Conservation (phyloP, 2,888 invertebrate genomes). For the Balanococcus diminutus region DNA sequence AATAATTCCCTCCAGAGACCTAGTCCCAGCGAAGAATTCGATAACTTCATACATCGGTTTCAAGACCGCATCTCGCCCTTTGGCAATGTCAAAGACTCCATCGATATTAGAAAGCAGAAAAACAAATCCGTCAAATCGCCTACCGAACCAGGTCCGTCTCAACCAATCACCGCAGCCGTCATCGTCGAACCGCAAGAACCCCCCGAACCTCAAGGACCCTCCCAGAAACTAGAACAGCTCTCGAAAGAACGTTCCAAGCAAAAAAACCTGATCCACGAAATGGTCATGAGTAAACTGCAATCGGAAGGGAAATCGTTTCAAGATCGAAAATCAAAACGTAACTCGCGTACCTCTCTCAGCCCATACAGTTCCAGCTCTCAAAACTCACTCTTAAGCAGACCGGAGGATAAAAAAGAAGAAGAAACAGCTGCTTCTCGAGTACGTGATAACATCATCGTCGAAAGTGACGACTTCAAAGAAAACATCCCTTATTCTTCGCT, state of each 20-base stretch:
- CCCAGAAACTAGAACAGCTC: constrained; percentile 75
- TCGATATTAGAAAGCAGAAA: constrained; percentile 69
- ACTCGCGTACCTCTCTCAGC: constrained; percentile 56
- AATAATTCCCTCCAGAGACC: constrained; percentile 13
- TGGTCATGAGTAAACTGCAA: constrained; percentile 78
- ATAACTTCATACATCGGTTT: constrained; percentile 71
- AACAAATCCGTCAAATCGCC: constrained; percentile 59
- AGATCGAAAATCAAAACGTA: constrained; percentile 68
- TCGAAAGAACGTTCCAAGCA: constrained; percentile 81
- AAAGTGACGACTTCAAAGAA: neutral
- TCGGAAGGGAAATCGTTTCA: constrained; percentile 66
- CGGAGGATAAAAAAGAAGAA: constrained; percentile 35
- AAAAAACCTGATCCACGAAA: constrained; percentile 80
- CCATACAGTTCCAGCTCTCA: constrained; percentile 56
- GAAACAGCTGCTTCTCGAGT: neutral
- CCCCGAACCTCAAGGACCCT: constrained; percentile 58
- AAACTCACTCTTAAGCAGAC: constrained; percentile 52
- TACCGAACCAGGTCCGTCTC: constrained; percentile 59
- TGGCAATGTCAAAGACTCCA: constrained; percentile 72
- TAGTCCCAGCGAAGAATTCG: constrained; percentile 61
- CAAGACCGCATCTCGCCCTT: constrained; percentile 74
- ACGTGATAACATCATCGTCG: neutral
- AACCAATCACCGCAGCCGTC: neutral
- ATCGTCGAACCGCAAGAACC: neutral
- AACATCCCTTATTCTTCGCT: neutral